phyloP scores from a whole-genome alignment of 2,888 invertebrate species.

The Dioctria linearis region DNA sequence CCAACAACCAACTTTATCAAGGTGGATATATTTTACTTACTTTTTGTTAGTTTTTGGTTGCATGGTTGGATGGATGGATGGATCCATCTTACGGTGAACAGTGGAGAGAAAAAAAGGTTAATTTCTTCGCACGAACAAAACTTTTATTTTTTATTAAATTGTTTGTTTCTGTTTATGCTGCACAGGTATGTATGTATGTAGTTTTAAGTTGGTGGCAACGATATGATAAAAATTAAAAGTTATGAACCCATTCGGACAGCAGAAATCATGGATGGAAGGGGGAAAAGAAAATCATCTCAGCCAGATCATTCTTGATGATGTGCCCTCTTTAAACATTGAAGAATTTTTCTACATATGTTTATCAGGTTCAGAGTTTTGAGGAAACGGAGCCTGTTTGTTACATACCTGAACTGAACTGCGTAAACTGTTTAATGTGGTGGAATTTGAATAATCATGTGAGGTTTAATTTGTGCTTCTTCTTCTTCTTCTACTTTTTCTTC shows the following conservation, averaged over 20 bases:
- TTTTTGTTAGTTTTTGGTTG: too few relatives aligned
- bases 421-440: constrained; percentile 13
- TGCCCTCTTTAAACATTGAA: not conserved
- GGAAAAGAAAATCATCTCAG: not conserved
- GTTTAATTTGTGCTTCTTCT: constrained; percentile 19
- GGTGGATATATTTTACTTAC: constrained; percentile 6
- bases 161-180: constrained; percentile 36
- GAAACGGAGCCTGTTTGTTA: not conserved
- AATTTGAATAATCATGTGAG: constrained; percentile 38
- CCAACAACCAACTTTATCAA: constrained; percentile 17
- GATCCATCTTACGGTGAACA: not conserved
- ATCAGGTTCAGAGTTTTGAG: not conserved
- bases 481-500: not conserved
- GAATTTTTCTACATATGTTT: not conserved
- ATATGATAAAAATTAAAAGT: constrained; percentile 46
- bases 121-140: constrained; percentile 47
- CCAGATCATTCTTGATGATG: not conserved
- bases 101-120: constrained; percentile 34
- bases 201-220: not conserved
- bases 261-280: not conserved
- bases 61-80: not conserved
- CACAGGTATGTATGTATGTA: not conserved
- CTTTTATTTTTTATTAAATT: not conserved
- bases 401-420: not conserved
- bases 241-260: constrained; percentile 15